Conservation (phyloP, 1,140 invertebrate genomes). For the Copidosoma floridanum region DNA sequence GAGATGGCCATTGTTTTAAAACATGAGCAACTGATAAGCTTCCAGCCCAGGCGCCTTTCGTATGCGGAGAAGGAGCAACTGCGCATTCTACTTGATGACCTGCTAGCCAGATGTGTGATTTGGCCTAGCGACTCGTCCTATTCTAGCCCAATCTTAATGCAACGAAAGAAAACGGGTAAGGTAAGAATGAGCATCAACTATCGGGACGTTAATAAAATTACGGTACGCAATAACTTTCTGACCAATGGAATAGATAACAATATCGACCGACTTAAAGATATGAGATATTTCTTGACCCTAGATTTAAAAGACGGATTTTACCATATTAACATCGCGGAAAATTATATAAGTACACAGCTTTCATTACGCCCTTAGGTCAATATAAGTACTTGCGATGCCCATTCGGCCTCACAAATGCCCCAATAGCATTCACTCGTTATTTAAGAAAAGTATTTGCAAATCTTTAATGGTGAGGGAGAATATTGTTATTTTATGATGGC, state of each 20-base stretch:
- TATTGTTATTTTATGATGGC: constrained; percentile 19
- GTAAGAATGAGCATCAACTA: background rate
- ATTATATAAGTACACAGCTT: constrained; percentile 36
- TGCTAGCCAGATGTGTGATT: background rate
- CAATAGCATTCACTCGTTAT: constrained; percentile 13
- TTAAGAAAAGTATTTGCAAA: constrained; percentile 9
- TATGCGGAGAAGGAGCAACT: background rate
- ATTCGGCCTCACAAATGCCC: background rate
- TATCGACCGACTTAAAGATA: background rate
- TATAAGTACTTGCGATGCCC: constrained; percentile 30
- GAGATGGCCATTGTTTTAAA: background rate
- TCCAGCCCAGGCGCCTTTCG: constrained; percentile 6
- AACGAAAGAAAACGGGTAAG: background rate
- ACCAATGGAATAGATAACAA: constrained; percentile 23
- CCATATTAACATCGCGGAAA: constrained; percentile 39
- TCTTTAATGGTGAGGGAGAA: background rate
- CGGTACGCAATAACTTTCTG: constrained; percentile 43
- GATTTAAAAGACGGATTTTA: constrained; percentile 46
- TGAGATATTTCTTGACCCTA: constrained; percentile 27
- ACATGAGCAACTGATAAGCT: background rate
- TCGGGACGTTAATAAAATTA: background rate
- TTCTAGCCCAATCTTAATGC: background rate
- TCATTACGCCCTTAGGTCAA: constrained; percentile 33
- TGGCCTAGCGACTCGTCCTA: background rate
- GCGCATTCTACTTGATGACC: background rate